Conservation (phyloP, 2,797 vertebrate genomes). For the Kryptolebias ocellatus region DNA sequence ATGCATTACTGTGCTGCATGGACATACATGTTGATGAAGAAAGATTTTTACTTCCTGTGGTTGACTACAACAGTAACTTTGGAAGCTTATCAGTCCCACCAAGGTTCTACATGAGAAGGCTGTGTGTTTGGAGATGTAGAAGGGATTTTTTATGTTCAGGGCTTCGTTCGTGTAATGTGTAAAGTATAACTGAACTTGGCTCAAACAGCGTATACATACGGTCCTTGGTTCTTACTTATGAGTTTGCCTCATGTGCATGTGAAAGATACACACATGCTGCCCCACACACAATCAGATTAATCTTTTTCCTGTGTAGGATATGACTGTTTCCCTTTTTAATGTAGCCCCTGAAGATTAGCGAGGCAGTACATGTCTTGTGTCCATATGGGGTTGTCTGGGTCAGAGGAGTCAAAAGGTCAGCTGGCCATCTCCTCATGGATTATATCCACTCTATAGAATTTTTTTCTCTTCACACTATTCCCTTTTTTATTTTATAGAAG, state of each 20-base stretch:
- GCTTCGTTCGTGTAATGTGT: conserved; percentile 28
- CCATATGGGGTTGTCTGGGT: conserved; percentile 19
- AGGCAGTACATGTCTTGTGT: background rate
- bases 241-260: background rate
- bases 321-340: conserved; percentile 35
- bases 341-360: conserved; percentile 45
- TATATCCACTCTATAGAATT: conserved; percentile 4
- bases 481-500: background rate
- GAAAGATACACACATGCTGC: background rate
- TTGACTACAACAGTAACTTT: background rate
- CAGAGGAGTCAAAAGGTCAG: conserved; percentile 45
- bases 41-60: too few relatives aligned
- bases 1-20: too few relatives aligned
- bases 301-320: background rate
- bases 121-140: background rate
- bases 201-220: background rate
- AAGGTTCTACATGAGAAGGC: conserved; percentile 4
- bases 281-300: background rate
- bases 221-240: background rate
- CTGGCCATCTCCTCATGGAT: conserved; percentile 48
- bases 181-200: conserved; percentile 12
- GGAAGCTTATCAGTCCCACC: background rate
- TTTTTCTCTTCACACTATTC: background rate
- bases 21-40: too few relatives aligned
- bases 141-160: conserved; percentile 25